A percentile compares a stretch with the other conserved stretches of the same genome.
Evolutionary conservation across 2,888 invertebrate species (phyloP).

Genomic region (Pinctada fucata): DNA sequence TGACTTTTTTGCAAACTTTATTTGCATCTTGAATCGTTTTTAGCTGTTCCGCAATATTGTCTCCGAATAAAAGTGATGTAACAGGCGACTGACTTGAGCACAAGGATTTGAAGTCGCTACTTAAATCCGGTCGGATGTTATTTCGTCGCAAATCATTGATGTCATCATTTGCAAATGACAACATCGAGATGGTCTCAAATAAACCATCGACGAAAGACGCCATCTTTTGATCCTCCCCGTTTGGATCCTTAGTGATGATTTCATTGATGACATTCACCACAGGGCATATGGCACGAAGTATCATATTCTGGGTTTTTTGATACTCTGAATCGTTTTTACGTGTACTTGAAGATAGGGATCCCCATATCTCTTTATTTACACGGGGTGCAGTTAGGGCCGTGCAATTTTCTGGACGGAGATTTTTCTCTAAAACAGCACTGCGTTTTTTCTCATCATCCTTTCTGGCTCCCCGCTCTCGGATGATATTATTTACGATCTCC

Average conservation of each 20-base stretch:
- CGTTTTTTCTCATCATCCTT: constrained; percentile 12
- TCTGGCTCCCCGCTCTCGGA: not conserved
- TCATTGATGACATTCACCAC: too few relatives aligned
- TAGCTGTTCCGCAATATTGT: constrained; percentile 17
- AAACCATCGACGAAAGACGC: not conserved
- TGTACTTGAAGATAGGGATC: not conserved
- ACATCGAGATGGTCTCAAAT: not conserved
- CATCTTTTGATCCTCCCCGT: not conserved
- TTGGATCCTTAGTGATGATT: not conserved
- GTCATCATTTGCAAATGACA: not conserved
- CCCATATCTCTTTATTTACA: constrained; percentile 17
- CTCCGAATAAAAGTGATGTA: constrained; percentile 12
- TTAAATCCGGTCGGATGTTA: not conserved
- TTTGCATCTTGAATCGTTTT: constrained; percentile 15
- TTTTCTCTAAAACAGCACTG: not conserved
- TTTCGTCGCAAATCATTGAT: not conserved
- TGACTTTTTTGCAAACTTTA: constrained; percentile 4
- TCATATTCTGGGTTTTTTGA: not conserved
- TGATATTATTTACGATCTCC: not conserved
- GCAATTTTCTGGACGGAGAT: constrained; percentile 3
- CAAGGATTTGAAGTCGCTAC: not conserved
- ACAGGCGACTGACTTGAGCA: constrained; percentile 6
- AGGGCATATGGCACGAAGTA: not conserved
- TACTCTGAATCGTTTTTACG: not conserved
- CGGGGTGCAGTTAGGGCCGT: not conserved